phyloP scores from a whole-genome alignment of 2,888 invertebrate species.

The Scaptodrosophila latifasciaeformis region DNA sequence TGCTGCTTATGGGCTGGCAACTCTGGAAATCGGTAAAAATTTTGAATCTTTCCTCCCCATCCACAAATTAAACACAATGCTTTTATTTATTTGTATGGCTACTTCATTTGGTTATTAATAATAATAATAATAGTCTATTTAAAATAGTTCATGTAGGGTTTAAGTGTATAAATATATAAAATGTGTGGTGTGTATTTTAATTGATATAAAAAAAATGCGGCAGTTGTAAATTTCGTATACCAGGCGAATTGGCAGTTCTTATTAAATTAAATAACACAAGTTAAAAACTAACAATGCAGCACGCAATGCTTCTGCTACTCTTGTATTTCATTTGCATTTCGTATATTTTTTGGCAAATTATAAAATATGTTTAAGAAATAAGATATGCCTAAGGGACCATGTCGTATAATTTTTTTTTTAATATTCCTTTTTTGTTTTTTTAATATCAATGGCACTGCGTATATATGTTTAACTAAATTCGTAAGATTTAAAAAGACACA shows the following conservation, averaged over 20 bases:
- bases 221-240: slow-evolving; percentile 45
- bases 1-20: slow-evolving; percentile 1
- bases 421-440: too few species aligned
- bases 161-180: slow-evolving; percentile 28
- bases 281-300: slow-evolving; percentile 63
- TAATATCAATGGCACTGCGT: slow-evolving; percentile 57
- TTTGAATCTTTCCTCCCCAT: too few species aligned
- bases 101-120: slow-evolving; percentile 65
- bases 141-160: slow-evolving; percentile 53
- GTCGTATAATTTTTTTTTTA: too few species aligned
- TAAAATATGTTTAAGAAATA: slow-evolving; percentile 36
- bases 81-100: slow-evolving; percentile 61
- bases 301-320: slow-evolving; percentile 28
- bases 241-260: slow-evolving; percentile 48
- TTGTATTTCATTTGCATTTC: slow-evolving; percentile 29
- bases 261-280: slow-evolving; percentile 62
- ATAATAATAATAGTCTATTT: slow-evolving; percentile 62
- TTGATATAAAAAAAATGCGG: slow-evolving; percentile 42
- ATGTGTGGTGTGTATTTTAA: slow-evolving; percentile 15
- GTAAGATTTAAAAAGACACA: slow-evolving; percentile 57
- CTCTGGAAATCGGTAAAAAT: background rate
- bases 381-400: slow-evolving; percentile 58
- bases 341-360: slow-evolving; percentile 48
- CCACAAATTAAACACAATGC: too few species aligned
- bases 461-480: slow-evolving; percentile 65